Conservation (phyloP, 2,888 invertebrate species). For the Oeneis ivallda region DNA sequence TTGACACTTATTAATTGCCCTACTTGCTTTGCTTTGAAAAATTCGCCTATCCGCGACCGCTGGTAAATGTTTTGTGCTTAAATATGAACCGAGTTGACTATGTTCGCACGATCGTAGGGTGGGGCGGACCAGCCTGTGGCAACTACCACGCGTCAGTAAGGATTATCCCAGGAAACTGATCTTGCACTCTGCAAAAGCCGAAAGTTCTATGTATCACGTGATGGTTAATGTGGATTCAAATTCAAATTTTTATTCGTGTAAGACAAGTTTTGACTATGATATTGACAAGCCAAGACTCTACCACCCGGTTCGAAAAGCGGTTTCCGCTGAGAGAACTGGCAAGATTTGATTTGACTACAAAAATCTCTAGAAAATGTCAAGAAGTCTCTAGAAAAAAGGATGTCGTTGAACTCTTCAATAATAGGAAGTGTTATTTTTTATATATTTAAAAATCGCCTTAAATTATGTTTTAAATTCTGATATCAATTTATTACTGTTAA, state of each 20-base stretch:
- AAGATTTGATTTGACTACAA: too few species aligned
- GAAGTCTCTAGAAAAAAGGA: too few species aligned
- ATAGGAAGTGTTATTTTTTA: too few species aligned
- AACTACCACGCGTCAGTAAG: constrained; percentile 47
- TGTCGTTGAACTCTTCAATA: too few species aligned
- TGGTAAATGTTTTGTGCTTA: constrained; percentile 68
- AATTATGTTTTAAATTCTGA: too few species aligned
- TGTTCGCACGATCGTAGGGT: constrained; percentile 49
- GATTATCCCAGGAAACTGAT: constrained; percentile 70
- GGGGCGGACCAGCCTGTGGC: constrained; percentile 53
- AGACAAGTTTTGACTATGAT: too few species aligned
- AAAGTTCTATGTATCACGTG: constrained; percentile 63
- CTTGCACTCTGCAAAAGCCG: constrained; percentile 61
- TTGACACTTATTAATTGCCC: constrained; percentile 29
- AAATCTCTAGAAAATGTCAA: too few species aligned
- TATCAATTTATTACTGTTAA: neutral
- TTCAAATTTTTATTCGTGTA: too few species aligned
- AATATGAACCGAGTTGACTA: constrained; percentile 67
- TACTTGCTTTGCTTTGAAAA: constrained; percentile 43
- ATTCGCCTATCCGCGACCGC: constrained; percentile 62
- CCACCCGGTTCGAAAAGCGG: too few species aligned
- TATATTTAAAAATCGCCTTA: too few species aligned
- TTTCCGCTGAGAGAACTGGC: too few species aligned
- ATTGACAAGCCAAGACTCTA: too few species aligned
- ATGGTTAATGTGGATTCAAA: constrained; percentile 15